Base-by-base conservation (phyloP, 2,797 vertebrate species). In the Podarcis siculus region DNA sequence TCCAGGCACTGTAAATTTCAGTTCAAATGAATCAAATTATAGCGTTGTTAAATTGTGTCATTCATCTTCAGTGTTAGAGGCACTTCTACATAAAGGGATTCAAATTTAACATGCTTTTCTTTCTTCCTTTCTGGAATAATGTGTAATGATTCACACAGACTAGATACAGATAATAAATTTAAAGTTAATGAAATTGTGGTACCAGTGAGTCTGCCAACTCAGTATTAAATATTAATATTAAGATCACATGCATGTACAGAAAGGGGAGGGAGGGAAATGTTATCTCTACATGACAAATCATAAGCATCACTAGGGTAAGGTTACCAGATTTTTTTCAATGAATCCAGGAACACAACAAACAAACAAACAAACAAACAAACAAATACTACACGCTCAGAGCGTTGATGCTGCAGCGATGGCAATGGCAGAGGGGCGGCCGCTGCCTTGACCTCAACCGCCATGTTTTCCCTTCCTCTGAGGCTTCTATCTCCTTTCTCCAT, bases 111-210 rank as follows among this genome's bases (percentile, higher is more conserved):
- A 89, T 42, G n/a, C 35, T 58, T 61, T 82, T 71, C 66, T 66
- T 82, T 15, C 82, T 82, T 82, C 79, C 66, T 39, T 88, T 84
- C 32, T 64, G 39, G 77, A 89, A 80, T 89, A 89, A 89, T 45
- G 12, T 85, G n/a, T 49, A 75, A 55, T 75, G 78, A 85, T 80
- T 81, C 71, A 67, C 77, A 25, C 30, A n/a, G 67, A 85, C 82
- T 32, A 80, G 76, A 45, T 91, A 35, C 89, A 32, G 71, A 37
- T 77, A 1, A 25, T 73, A 45, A 90, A 89, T 87, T 39, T 79
- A 91, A 79, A 92, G 39, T 79, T 61, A 6, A 80, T 87, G 86
- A 89, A 92, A 58, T 9, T 66, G 49, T 15, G 76, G 35, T 89
- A 79, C 0, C 37, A 91, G 77, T 55, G 75, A 81, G 27, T 72